Percentiles rank a stretch among this genome's conserved stretches.
Evolutionary conservation across 2,888 invertebrate species (phyloP).

Genomic region (Cantharis flavilabris): DNA sequence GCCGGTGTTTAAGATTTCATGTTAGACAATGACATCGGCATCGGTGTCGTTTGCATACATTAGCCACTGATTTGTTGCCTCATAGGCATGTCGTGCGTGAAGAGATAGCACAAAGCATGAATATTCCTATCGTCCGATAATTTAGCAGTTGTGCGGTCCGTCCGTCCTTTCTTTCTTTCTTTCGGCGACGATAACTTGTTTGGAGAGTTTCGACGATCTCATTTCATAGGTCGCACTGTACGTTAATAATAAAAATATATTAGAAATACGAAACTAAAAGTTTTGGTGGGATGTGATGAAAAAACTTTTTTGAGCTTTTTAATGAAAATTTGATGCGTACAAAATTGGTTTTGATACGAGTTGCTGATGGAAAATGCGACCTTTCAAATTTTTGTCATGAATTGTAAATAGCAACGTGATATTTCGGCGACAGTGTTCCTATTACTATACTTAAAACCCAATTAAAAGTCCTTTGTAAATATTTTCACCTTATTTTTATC

Average conservation of each 20-base stretch:
- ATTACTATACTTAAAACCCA: not conserved
- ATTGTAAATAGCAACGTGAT: not conserved
- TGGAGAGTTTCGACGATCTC: not conserved
- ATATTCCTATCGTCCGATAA: not conserved
- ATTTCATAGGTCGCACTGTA: not conserved
- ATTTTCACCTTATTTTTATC: not conserved
- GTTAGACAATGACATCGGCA: not conserved
- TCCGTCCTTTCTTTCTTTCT: not conserved
- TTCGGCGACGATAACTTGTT: not conserved
- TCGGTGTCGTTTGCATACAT: not conserved
- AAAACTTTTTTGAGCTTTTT: constrained; percentile 20
- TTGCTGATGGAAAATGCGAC: constrained; percentile 14
- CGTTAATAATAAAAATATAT: not conserved
- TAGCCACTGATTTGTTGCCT: not conserved
- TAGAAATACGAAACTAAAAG: constrained; percentile 4
- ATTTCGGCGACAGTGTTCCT: not conserved
- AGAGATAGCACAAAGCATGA: not conserved
- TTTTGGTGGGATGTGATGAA: constrained; percentile 10
- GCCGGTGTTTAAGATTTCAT: not conserved
- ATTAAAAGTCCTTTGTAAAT: not conserved
- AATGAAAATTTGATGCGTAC: constrained; percentile 22
- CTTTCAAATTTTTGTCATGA: constrained; percentile 17
- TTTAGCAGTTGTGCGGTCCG: not conserved
- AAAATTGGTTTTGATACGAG: constrained; percentile 23
- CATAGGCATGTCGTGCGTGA: not conserved